Evolutionary conservation across 92 coral and sea anemone species (phyloP).

Genomic region (Hydrozoanthus gracilis): DNA sequence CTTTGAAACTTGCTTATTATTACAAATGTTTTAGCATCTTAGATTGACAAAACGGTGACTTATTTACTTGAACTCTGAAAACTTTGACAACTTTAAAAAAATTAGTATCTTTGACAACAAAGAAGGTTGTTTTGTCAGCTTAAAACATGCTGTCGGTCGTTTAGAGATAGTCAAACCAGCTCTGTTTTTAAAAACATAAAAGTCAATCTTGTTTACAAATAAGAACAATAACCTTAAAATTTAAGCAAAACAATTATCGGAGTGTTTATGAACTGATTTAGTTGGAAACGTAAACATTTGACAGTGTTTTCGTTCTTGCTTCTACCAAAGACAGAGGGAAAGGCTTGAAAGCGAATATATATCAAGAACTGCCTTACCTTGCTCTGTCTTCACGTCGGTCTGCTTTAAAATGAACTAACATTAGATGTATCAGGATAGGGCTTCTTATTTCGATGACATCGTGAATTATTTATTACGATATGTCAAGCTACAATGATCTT

Average conservation of each 20-base stretch:
- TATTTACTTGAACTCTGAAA: background rate
- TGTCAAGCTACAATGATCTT: conserved; percentile 33
- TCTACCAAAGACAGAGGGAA: background rate
- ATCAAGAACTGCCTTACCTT: conserved; percentile 20
- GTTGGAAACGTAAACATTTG: background rate
- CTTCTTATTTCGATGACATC: conserved; percentile 8
- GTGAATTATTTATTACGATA: conserved; percentile 18
- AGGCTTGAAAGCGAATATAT: background rate
- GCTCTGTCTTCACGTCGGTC: conserved; percentile 13
- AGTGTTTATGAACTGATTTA: background rate
- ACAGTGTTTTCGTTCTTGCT: background rate
- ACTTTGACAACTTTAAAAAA: background rate
- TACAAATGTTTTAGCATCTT: background rate
- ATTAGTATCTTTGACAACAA: background rate
- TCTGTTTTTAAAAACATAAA: background rate
- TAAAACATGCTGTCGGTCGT: background rate
- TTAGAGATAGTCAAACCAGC: background rate
- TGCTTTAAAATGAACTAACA: conserved; percentile 32
- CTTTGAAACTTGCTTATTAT: too few relatives aligned
- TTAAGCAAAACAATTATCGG: background rate
- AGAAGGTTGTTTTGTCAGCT: background rate
- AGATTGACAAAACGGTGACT: background rate
- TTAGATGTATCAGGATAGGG: conserved; percentile 1
- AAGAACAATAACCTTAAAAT: background rate
- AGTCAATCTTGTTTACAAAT: background rate